Conservation (phyloP, 1,140 invertebrate species). For the Cyclina sinensis region DNA sequence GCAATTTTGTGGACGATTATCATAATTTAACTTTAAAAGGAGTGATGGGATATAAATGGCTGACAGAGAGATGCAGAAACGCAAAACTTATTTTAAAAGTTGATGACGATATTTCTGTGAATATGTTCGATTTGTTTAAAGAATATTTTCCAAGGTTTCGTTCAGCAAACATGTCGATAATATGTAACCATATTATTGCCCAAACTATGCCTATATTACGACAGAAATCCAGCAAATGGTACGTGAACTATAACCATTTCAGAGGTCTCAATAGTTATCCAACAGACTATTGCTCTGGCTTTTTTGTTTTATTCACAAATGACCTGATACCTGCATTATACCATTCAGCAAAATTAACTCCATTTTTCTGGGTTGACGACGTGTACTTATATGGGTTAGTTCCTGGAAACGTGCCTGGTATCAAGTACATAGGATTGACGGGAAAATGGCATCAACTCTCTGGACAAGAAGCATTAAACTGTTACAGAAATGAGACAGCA, state of each 20-base stretch:
- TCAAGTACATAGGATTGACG: conserved; percentile 16
- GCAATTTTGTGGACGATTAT: conserved; percentile 82
- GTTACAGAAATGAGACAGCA: conserved; percentile 17
- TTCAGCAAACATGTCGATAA: conserved; percentile 53
- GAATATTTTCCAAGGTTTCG: conserved; percentile 39
- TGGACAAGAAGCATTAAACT: conserved; percentile 9
- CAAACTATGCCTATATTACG: conserved; percentile 66
- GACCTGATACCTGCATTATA: conserved; percentile 78
- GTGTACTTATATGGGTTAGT: conserved; percentile 88
- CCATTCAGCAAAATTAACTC: conserved; percentile 80
- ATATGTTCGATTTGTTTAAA: conserved; percentile 45
- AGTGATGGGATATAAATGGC: conserved; percentile 94
- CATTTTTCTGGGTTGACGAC: conserved; percentile 88
- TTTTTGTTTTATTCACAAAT: conserved; percentile 67
- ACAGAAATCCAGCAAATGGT: conserved; percentile 68
- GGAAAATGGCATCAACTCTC: not conserved
- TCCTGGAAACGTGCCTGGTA: conserved; percentile 32
- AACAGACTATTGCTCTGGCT: conserved; percentile 75
- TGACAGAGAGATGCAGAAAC: conserved; percentile 89
- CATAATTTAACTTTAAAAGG: conserved; percentile 88
- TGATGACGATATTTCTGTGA: conserved; percentile 77
- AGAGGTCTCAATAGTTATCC: conserved; percentile 70
- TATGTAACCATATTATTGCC: conserved; percentile 65
- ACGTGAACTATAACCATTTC: conserved; percentile 70
- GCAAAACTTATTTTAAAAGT: conserved; percentile 88